Conservation (phyloP, 2,888 invertebrate species). For the Andricus quercusramuli region DNA sequence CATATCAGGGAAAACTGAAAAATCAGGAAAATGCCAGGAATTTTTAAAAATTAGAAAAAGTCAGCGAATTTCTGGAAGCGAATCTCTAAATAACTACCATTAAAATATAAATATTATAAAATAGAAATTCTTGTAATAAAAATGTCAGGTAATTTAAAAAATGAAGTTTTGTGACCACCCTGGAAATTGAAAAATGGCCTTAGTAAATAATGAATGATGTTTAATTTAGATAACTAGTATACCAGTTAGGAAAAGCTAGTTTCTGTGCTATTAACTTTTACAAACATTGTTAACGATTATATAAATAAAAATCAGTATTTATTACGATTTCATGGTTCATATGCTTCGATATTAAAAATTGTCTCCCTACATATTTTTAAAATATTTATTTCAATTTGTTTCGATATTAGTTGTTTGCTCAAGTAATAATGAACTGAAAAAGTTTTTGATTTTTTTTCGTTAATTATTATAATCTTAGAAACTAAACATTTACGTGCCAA, state of each 20-base stretch:
- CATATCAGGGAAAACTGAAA: no score
- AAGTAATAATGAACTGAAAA: no score
- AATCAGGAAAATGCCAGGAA: no score
- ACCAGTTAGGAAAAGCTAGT: slow-evolving; percentile 3
- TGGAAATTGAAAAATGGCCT: background rate
- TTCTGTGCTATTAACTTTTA: background rate
- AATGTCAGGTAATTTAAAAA: no score
- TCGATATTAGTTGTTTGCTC: background rate
- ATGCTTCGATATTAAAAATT: background rate
- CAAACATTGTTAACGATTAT: background rate
- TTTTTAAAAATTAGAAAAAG: no score
- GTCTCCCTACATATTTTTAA: background rate
- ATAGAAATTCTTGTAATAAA: no score
- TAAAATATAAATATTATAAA: no score
- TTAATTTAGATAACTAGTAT: slow-evolving; percentile 11
- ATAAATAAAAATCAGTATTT: slow-evolving; percentile 11
- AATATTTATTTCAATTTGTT: background rate
- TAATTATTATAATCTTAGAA: slow-evolving; percentile 11
- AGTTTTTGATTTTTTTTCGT: background rate
- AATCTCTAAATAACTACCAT: no score
- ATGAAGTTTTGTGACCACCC: no score
- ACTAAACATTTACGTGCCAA: slow-evolving; percentile 29
- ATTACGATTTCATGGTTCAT: background rate
- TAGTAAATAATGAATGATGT: background rate
- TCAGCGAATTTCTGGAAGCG: no score